A percentile compares a stretch with the other conserved stretches of the same genome.
These are phyloP conservation scores for Zaprionus vittiger DNA, from an alignment of 1,140 invertebrate species.

Conservation along the genomic window DNA sequence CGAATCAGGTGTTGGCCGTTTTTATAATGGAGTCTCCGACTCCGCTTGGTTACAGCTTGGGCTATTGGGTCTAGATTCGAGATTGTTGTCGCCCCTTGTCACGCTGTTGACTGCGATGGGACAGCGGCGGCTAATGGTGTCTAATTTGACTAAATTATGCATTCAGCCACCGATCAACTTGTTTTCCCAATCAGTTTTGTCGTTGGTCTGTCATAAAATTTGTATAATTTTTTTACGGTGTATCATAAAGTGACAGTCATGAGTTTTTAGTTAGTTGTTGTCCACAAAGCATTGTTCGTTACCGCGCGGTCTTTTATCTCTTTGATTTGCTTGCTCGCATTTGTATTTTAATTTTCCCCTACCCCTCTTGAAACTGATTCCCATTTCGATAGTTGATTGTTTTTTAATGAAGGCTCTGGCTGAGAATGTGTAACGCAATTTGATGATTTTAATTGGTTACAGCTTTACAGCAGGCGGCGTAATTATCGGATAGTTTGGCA, in stretches of 20 bases:
- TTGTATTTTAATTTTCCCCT: constrained; percentile 65
- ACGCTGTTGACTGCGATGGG: background rate
- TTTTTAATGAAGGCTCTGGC: constrained; percentile 72
- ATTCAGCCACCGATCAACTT: constrained; percentile 72
- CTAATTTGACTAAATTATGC: constrained; percentile 79
- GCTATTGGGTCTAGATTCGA: background rate
- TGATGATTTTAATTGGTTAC: constrained; percentile 76
- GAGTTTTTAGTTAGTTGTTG: constrained; percentile 64
- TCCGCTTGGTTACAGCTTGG: background rate
- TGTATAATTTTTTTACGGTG: constrained; percentile 77
- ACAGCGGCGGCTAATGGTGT: constrained; percentile 58
- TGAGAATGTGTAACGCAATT: constrained; percentile 74
- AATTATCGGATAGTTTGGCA: constrained; percentile 53
- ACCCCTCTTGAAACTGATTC: constrained; percentile 3
- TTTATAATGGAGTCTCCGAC: constrained; percentile 39
- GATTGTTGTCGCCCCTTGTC: constrained; percentile 29
- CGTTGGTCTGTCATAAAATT: constrained; percentile 76
- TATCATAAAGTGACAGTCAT: constrained; percentile 75
- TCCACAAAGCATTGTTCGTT: constrained; percentile 35
- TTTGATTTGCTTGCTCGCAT: constrained; percentile 75
- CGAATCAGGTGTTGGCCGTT: constrained; percentile 71
- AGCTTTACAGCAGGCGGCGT: constrained; percentile 62
- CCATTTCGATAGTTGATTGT: constrained; percentile 60
- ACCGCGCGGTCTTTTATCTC: constrained; percentile 52
- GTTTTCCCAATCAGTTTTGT: constrained; percentile 80